Conservation (phyloP, 2,888 invertebrate species). For the Lasioglossum morio region DNA sequence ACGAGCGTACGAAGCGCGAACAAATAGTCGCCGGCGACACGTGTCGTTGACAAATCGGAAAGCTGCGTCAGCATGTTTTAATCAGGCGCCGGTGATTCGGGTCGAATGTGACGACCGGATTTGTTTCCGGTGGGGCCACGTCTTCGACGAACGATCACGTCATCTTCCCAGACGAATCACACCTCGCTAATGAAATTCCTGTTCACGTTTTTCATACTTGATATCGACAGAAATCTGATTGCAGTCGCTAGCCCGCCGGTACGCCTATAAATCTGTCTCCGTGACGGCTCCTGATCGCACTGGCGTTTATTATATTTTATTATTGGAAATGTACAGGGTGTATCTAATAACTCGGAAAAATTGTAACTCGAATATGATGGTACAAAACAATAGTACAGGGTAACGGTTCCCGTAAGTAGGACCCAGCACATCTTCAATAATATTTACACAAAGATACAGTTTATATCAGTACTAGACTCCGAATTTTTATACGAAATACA, state of each 20-base stretch:
- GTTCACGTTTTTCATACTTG: conserved; percentile 28
- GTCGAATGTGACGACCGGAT: conserved; percentile 67
- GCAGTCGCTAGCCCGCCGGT: neutral
- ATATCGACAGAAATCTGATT: conserved; percentile 15
- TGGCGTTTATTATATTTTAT: neutral
- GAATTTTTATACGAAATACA: too few species aligned
- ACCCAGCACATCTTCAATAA: too few species aligned
- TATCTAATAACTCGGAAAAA: neutral
- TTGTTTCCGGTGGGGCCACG: conserved; percentile 32
- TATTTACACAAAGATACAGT: too few species aligned
- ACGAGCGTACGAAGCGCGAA: conserved; percentile 16
- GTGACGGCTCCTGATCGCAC: neutral
- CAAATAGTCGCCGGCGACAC: conserved; percentile 52
- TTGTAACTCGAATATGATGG: neutral
- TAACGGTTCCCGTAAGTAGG: too few species aligned
- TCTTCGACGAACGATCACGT: conserved; percentile 40
- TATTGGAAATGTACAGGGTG: neutral
- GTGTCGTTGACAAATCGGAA: conserved; percentile 68
- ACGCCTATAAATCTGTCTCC: conserved; percentile 1
- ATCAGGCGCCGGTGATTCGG: conserved; percentile 66
- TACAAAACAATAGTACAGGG: too few species aligned
- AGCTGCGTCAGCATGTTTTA: conserved; percentile 61
- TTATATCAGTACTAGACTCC: too few species aligned
- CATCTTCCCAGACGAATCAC: conserved; percentile 27
- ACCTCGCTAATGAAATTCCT: conserved; percentile 57